Evolutionary conservation across 53 echinoderm and acorn worm genomes (phyloP), one percentile per base, ranked within the genome.

Genomic region (Paelopatides confundens): DNA sequence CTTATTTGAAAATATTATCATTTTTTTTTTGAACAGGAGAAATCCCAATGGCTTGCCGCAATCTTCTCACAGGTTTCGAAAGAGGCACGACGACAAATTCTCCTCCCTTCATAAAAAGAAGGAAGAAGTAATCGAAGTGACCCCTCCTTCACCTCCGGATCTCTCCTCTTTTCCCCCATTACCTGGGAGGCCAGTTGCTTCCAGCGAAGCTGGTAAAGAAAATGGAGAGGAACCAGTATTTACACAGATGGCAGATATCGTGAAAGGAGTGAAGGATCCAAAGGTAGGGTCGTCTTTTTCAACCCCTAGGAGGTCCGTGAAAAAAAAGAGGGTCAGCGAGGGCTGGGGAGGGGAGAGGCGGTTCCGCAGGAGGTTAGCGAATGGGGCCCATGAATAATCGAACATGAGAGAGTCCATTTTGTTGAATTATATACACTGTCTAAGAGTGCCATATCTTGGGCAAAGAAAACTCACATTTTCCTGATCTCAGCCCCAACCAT

Each of bases 241-340:
- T 66, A 96, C 93, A 43, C 96, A 94, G 0, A 96, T 96, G 96
- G 94, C 96, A 23, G 96, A 96, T 78, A 94, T 96, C 28, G 94
- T 96, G 39, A 94, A 93, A 54, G 96, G 96, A 66, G 93, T 96
- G 49, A 94, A 96, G 83, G 96, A 94, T 86, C 96, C 94, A 50
- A 96, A 96, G 94, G 96, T 96, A 74, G 33, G 76, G n/a, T 51
- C 52, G 11, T 17, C 17, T 51, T 51, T 51, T 17, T 51, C 52
- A 51, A 51, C 52, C 17, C 17, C n/a, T n/a, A n/a, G n/a, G n/a
- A n/a, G n/a, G n/a, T n/a, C n/a, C n/a, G n/a, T n/a, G n/a, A n/a
- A n/a, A n/a, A n/a, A n/a, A n/a, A n/a, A n/a, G n/a, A n/a, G n/a
- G n/a, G n/a, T n/a, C n/a, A n/a, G n/a, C n/a, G n/a, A n/a, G n/a